phyloP scores from a whole-genome alignment of 2,113 vertebrate genomes.

The Cettia cetti region DNA sequence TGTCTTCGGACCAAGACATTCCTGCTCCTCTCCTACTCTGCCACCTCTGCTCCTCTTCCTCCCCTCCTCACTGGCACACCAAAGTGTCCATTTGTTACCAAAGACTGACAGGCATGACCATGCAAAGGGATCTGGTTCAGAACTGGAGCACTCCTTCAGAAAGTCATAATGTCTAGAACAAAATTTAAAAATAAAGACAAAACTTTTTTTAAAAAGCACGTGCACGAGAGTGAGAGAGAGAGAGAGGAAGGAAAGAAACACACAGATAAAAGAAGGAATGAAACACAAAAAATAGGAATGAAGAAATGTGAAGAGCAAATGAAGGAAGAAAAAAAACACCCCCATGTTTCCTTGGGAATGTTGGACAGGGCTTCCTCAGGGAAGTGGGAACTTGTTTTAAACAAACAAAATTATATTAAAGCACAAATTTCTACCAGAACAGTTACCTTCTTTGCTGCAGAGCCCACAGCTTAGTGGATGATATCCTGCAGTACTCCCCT shows the following conservation, averaged over 20 bases:
- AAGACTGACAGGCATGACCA: constrained; percentile 77
- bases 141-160: constrained; percentile 68
- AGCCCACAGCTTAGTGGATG: constrained; percentile 49
- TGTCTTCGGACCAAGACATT: constrained; percentile 53
- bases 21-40: constrained; percentile 60
- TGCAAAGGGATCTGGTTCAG: constrained; percentile 66
- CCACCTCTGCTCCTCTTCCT: constrained; percentile 67
- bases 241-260: constrained; percentile 46
- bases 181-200: constrained; percentile 16
- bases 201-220: background rate
- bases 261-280: constrained; percentile 28
- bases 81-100: constrained; percentile 83
- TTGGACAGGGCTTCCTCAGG: constrained; percentile 54
- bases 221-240: background rate
- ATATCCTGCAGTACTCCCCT: background rate
- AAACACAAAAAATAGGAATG: background rate
- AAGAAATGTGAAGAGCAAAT: constrained; percentile 38
- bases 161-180: constrained; percentile 61
- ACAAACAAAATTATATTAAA: constrained; percentile 76
- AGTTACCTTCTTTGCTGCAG: constrained; percentile 76
- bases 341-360: constrained; percentile 44
- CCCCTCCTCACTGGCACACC: constrained; percentile 77
- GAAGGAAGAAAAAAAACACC: background rate
- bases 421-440: constrained; percentile 83
- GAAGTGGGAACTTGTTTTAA: constrained; percentile 66